Percentiles rank a stretch among this genome's conserved stretches.
phyloP scores from a whole-genome alignment of 1,140 invertebrate species.

The Panulirus ornatus region DNA sequence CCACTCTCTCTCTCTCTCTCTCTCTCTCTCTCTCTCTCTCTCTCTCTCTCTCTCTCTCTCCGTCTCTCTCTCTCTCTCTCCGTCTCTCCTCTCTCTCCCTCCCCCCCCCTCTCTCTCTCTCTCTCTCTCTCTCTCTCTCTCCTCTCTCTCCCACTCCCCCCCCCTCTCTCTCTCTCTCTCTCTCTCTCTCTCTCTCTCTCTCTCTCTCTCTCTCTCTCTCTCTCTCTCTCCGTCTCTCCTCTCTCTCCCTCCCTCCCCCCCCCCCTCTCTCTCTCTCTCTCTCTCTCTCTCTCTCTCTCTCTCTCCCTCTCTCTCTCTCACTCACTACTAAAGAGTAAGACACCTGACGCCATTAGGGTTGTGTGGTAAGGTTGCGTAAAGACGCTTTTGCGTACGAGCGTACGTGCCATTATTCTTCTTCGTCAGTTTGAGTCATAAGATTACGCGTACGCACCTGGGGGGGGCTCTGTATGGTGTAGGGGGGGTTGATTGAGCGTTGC shows the following conservation, averaged over 20 bases:
- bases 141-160: background rate
- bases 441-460: too few species aligned
- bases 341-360: too few species aligned
- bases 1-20: background rate
- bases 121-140: background rate
- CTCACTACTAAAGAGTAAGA: too few species aligned
- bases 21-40: background rate
- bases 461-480: too few species aligned
- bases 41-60: too few species aligned
- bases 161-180: background rate
- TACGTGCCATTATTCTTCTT: too few species aligned
- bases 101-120: background rate
- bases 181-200: background rate
- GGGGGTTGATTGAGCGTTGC: too few species aligned
- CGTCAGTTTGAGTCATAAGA: too few species aligned
- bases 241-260: background rate
- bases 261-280: background rate
- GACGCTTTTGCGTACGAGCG: too few species aligned
- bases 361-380: too few species aligned
- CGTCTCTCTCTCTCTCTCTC: background rate
- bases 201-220: background rate
- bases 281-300: background rate
- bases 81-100: background rate
- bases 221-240: background rate
- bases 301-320: background rate